Conservation (phyloP, 37 sponge, comb jelly and placozoan genomes). For the Beroe forskalii region DNA sequence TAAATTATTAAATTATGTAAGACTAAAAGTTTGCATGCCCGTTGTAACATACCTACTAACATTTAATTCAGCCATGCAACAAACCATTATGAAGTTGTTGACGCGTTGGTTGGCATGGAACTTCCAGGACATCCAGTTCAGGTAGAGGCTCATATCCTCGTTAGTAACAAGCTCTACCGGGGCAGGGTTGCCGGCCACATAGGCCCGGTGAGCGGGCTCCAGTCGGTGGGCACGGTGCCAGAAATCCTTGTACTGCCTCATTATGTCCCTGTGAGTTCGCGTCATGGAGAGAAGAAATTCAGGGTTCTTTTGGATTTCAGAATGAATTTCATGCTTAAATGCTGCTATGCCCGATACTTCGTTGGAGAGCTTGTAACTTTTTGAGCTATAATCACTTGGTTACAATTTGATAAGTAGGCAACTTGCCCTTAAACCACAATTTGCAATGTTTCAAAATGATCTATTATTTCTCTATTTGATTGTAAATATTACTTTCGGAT, state of each 20-base stretch:
- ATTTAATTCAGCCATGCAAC: neutral
- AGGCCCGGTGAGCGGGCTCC: conserved; percentile 33
- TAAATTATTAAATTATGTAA: neutral
- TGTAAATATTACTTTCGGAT: too few relatives aligned
- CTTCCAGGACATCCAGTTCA: conserved; percentile 57
- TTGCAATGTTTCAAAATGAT: too few relatives aligned
- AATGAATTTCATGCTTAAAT: too few relatives aligned
- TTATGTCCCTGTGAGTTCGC: conserved; percentile 1
- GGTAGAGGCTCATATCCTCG: conserved; percentile 27
- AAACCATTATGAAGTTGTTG: conserved; percentile 11
- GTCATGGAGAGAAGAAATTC: neutral
- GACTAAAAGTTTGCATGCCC: neutral
- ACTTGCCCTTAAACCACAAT: neutral
- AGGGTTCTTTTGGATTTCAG: neutral
- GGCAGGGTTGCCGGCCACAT: conserved; percentile 1
- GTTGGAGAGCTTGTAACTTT: too few relatives aligned
- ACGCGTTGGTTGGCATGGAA: neutral
- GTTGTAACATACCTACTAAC: neutral
- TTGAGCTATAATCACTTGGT: neutral
- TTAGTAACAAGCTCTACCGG: conserved; percentile 40
- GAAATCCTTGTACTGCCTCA: conserved; percentile 49
- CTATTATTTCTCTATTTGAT: too few relatives aligned
- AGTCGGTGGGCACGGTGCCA: conserved; percentile 61
- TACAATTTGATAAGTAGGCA: neutral
- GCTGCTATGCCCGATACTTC: too few relatives aligned